These are phyloP conservation scores for Lordiphosa fenestrarum DNA, from an alignment of 2,888 invertebrate species.

Conservation along the genomic window DNA sequence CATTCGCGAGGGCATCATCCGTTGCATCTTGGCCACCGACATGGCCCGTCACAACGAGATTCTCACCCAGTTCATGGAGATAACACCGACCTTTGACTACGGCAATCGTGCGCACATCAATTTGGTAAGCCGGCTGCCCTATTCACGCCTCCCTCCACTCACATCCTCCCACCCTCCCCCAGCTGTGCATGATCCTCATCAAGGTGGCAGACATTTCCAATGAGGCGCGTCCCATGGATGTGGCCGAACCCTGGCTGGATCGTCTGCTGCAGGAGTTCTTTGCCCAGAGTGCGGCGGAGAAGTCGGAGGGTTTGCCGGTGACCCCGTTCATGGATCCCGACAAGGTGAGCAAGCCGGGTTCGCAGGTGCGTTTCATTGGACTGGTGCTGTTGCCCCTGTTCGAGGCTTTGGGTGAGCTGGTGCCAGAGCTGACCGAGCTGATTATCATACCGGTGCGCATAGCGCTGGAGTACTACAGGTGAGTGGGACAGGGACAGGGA, in stretches of 20 bases:
- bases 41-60: conserved; percentile 91
- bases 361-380: conserved; percentile 91
- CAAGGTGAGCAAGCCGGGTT: conserved; percentile 90
- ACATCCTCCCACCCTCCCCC: neutral
- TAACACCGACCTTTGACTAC: conserved; percentile 85
- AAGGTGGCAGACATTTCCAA: conserved; percentile 93
- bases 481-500: conserved; percentile 22
- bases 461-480: conserved; percentile 81
- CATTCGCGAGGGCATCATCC: conserved; percentile 89
- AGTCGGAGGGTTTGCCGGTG: conserved; percentile 89
- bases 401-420: conserved; percentile 87
- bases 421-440: conserved; percentile 86
- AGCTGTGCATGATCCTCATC: conserved; percentile 90
- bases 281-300: conserved; percentile 90
- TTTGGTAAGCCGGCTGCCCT: conserved; percentile 82
- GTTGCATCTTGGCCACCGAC: conserved; percentile 88
- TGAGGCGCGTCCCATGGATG: conserved; percentile 90
- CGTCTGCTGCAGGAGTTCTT: conserved; percentile 86
- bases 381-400: conserved; percentile 89
- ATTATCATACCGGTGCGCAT: conserved; percentile 80
- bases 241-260: conserved; percentile 91
- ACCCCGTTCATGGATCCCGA: conserved; percentile 94
- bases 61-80: conserved; percentile 86
- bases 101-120: conserved; percentile 86
- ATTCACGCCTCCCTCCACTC: no score